Evolutionary conservation across 2,888 invertebrate genomes (phyloP), one percentile per base, ranked within the genome.

Genomic region (Mythimna vitellina): DNA sequence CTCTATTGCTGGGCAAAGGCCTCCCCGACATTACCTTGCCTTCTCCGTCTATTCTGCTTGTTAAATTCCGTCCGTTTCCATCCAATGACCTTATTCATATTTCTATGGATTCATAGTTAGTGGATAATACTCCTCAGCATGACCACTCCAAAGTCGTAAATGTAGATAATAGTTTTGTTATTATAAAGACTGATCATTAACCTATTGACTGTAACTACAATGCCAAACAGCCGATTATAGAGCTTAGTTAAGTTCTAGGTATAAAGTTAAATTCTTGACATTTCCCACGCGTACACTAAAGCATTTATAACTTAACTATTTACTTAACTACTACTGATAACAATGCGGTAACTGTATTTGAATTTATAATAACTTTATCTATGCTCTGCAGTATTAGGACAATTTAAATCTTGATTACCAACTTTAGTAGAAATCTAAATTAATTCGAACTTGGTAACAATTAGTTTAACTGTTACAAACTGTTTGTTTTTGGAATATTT

Each of bases 201-300:
- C 68, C 68, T 66, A 64, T 68, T 71, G 60, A 60, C 64, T 73
- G 20, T 17, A 62, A 58, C 61, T 9, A 77, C 78, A 70, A 73
- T 70, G 57, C 73, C 65, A 73, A 46, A 29, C 29, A 14, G 25
- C 65, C 22, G 61, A 69, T 77, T 57, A 62, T 49, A 69, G 29
- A 79, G n/a, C 42, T 65, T 73, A 66, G 68, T 72, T 58, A 54
- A 32, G 22, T 65, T 60, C 32, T 53, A 46, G 46, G 46, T 20
- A 73, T 57, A 60, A 70, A 76, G 70, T 80, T 63, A 69, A 76
- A 80, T 80, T 77, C 73, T 77, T 83, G 85, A 75, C 73, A 85
- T 85, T 85, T 85, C 84, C 82, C 84, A 85, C 83, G 84, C 72
- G 56, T 67, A 70, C 54, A 69, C 58, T 58, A 67, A 81, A 38